Percentiles rank a stretch among this genome's conserved stretches.
Evolutionary conservation across 2,888 invertebrate genomes (phyloP).

Genomic region (Dyspetes luteomarginatus): DNA sequence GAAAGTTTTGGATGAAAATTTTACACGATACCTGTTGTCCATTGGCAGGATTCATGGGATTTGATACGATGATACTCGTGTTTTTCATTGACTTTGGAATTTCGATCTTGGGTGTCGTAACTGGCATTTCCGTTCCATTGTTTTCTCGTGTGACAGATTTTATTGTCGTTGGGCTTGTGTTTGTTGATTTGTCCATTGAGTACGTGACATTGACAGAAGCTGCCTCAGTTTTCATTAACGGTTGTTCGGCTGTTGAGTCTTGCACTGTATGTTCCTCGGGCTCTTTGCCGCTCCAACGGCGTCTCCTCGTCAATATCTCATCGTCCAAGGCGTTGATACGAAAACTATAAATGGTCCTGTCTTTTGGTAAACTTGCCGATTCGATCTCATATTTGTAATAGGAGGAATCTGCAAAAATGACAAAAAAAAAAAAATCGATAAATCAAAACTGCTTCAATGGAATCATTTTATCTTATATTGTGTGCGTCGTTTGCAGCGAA

Average conservation of each 20-base stretch:
- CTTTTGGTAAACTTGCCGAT: constrained; percentile 46
- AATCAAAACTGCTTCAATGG: no score
- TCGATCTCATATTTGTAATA: constrained; percentile 65
- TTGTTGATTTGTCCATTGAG: constrained; percentile 66
- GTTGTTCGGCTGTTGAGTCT: constrained; percentile 44
- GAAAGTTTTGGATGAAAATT: neutral
- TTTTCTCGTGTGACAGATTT: constrained; percentile 22
- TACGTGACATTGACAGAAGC: constrained; percentile 70
- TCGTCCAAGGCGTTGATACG: constrained; percentile 38
- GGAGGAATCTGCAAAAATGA: constrained; percentile 69
- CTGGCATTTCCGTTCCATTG: constrained; percentile 56
- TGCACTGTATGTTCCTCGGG: constrained; percentile 17
- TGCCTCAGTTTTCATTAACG: constrained; percentile 62
- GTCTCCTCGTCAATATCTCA: constrained; percentile 55
- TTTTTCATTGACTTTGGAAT: constrained; percentile 42
- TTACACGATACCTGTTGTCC: constrained; percentile 53
- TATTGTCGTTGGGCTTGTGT: constrained; percentile 22
- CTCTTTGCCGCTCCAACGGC: constrained; percentile 59
- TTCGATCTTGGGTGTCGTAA: constrained; percentile 1
- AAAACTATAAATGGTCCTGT: constrained; percentile 34
- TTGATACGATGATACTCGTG: constrained; percentile 66
- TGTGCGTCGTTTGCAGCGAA: neutral
- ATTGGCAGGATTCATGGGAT: constrained; percentile 66
- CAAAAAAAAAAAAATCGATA: no score
- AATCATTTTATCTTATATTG: neutral